phyloP scores from a whole-genome alignment of 2,888 invertebrate species.

The Aleiodes testaceus region DNA sequence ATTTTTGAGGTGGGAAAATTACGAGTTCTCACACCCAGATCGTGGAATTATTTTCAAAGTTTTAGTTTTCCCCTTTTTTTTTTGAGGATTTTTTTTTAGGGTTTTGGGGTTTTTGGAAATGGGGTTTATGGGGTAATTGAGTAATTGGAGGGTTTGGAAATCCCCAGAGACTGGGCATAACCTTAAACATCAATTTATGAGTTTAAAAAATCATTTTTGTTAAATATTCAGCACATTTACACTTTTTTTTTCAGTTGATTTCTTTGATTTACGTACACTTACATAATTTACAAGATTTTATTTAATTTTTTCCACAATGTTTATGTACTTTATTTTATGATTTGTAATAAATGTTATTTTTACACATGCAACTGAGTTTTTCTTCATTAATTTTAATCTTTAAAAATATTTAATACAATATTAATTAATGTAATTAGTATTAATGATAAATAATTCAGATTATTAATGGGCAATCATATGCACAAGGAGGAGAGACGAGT shows the following conservation, averaged over 20 bases:
- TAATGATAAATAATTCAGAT: slow-evolving; percentile 9
- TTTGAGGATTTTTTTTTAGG: no score
- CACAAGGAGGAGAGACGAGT: slow-evolving; percentile 11
- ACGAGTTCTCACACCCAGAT: background rate
- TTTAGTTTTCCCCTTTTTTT: no score
- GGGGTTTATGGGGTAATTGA: no score
- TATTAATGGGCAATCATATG: slow-evolving; percentile 19
- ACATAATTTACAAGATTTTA: slow-evolving; percentile 23
- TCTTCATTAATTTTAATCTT: slow-evolving; percentile 32
- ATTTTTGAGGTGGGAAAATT: slow-evolving; percentile 8
- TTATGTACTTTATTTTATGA: slow-evolving; percentile 31
- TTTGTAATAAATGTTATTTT: slow-evolving; percentile 41
- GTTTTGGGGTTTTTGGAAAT: no score
- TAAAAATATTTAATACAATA: no score
- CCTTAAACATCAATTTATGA: background rate
- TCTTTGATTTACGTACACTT: background rate
- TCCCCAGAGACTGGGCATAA: slow-evolving; percentile 1
- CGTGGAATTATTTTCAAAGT: no score
- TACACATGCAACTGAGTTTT: slow-evolving; percentile 38
- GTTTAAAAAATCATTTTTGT: background rate
- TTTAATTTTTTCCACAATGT: slow-evolving; percentile 18
- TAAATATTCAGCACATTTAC: background rate
- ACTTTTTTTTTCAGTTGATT: background rate
- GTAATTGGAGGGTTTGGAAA: no score
- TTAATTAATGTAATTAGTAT: no score